These are phyloP conservation scores for Ennomos fuscantarius DNA, from an alignment of 2,888 invertebrate species.

Conservation along the genomic window DNA sequence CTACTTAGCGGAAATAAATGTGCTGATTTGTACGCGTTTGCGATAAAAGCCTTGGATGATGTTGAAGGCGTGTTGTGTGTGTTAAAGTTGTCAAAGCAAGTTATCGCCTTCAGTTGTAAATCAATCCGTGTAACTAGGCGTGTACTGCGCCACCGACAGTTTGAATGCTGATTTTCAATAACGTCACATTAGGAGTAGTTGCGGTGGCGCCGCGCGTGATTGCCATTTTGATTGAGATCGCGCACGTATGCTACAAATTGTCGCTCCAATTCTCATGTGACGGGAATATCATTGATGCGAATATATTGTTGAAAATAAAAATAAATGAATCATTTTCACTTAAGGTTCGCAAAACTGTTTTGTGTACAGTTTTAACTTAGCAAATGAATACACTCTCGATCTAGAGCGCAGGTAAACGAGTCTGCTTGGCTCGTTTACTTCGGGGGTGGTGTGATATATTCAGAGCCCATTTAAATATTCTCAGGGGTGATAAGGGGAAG, in stretches of 20 bases:
- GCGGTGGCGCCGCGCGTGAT: slow-evolving; percentile 75
- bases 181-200: slow-evolving; percentile 72
- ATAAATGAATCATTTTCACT: slow-evolving; percentile 9
- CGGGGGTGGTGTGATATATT: slow-evolving; percentile 80
- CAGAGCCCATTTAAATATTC: slow-evolving; percentile 83
- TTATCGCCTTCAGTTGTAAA: slow-evolving; percentile 57
- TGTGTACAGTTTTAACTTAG: slow-evolving; percentile 49
- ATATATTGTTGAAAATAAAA: slow-evolving; percentile 34
- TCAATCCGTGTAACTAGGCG: slow-evolving; percentile 64
- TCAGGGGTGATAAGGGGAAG: slow-evolving; percentile 81
- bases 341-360: slow-evolving; percentile 32
- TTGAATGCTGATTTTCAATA: slow-evolving; percentile 79
- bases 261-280: slow-evolving; percentile 77
- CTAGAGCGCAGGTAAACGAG: slow-evolving; percentile 74
- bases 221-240: slow-evolving; percentile 76
- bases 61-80: slow-evolving; percentile 37
- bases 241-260: slow-evolving; percentile 76
- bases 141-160: slow-evolving; percentile 50
- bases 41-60: slow-evolving; percentile 47
- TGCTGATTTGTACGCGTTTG: slow-evolving; percentile 39
- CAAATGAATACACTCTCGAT: slow-evolving; percentile 76
- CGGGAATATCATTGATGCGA: slow-evolving; percentile 52
- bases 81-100: slow-evolving; percentile 50
- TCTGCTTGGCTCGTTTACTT: slow-evolving; percentile 66
- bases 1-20: slow-evolving; percentile 42